Base-by-base conservation (phyloP, 2,888 invertebrate species). In the Cryptosula pallasiana region DNA sequence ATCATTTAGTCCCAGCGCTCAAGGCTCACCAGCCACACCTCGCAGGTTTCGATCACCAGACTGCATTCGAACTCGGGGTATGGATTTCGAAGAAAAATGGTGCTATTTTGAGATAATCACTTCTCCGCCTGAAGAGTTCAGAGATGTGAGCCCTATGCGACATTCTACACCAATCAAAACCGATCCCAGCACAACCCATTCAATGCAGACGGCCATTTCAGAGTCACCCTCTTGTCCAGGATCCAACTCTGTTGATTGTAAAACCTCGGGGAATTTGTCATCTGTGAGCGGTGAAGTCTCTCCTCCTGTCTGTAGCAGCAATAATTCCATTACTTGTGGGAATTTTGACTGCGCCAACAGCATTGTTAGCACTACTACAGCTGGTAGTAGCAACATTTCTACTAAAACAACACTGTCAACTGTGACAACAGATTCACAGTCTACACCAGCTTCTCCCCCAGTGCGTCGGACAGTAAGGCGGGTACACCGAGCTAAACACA, bases 11-110 rank as follows among this genome's bases (percentile, higher is more conserved):
- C 32, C 63, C 3, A 25, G 29, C n/a, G 13, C 27, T 27, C 63
- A 27, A 5, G 63, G 63, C n/a, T 63, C 63, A 2, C 63, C 63
- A 9, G 63, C 63, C 32, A 63, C 63, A 63, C 63, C 63, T 9
- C 63, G 63, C 9, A 20, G 63, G 29, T 63, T 63, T 27, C 2
- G 32, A n/a, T 63, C 63, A 27, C 63, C 63, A 3, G 63, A 63
- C n/a, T 63, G 63, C 32, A 27, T 63, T 9, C 27, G 63, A 63
- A 63, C 63, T 29, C 63, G 63, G 9, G 63, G 63, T 32, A 27
- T 29, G 27, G 63, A 63, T n/a, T 63, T 63, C 32, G 63, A 63
- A 32, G 63, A 63, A 32, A 63, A 63, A 32, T 63, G 63, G 63
- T 63, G 63, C 63, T 63, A 63, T 32, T 63, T 63, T 63, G 63